phyloP scores from a whole-genome alignment of 2,888 invertebrate genomes.

The Acanthosepion lycidas region DNA sequence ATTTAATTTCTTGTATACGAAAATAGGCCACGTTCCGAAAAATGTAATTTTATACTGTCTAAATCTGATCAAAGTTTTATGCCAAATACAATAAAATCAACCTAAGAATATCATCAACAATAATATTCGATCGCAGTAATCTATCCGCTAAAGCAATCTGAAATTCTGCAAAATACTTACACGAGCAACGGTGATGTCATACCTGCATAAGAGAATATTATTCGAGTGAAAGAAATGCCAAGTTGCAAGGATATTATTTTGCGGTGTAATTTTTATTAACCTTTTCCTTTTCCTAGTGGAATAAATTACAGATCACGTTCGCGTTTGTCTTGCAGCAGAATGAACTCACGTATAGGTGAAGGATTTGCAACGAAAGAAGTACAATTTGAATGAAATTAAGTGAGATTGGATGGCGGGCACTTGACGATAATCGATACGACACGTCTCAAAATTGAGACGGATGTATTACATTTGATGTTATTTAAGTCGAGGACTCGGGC shows the following conservation, averaged over 20 bases:
- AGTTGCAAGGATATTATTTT: background rate
- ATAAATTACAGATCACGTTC: constrained; percentile 33
- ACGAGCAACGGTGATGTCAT: background rate
- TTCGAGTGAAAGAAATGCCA: background rate
- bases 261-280: background rate
- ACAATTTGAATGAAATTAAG: background rate
- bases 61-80: too few relatives aligned
- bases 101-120: too few relatives aligned
- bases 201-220: background rate
- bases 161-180: background rate
- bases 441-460: background rate
- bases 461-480: background rate
- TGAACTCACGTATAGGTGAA: background rate
- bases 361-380: background rate
- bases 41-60: too few relatives aligned
- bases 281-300: background rate
- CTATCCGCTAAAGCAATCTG: background rate
- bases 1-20: too few relatives aligned
- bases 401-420: background rate
- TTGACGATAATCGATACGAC: background rate
- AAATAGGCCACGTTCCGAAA: too few relatives aligned
- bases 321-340: background rate
- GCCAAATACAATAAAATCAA: too few relatives aligned
- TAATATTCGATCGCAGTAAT: too few relatives aligned
- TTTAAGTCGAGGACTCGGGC: background rate